Percentiles rank a stretch among this genome's conserved stretches.
These are phyloP conservation scores for Tyria jacobaeae DNA, from an alignment of 2,888 invertebrate species.

Conservation along the genomic window DNA sequence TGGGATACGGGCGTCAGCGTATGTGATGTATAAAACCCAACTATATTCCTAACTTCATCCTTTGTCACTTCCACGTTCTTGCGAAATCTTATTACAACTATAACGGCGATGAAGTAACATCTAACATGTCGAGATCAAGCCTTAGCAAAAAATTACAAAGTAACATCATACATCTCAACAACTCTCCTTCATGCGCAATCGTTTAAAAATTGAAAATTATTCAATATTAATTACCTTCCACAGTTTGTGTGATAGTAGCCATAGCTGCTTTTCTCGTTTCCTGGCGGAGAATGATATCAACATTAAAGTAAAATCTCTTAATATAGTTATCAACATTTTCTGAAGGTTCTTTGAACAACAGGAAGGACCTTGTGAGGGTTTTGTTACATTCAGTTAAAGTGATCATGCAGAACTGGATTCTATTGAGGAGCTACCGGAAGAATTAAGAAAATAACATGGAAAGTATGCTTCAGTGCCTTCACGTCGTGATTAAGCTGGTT, in stretches of 20 bases:
- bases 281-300: constrained; percentile 64
- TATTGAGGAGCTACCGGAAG: constrained; percentile 21
- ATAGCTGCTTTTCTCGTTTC: constrained; percentile 57
- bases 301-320: constrained; percentile 72
- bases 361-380: constrained; percentile 56
- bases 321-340: constrained; percentile 59
- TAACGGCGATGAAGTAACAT: no score
- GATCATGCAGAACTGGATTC: constrained; percentile 65
- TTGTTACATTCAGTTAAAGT: constrained; percentile 47
- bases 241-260: constrained; percentile 68
- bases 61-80: no score
- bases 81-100: no score
- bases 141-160: background rate
- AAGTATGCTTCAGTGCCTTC: constrained; percentile 29
- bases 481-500: constrained; percentile 15
- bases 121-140: no score
- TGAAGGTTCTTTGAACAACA: constrained; percentile 56
- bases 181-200: no score
- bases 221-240: constrained; percentile 56
- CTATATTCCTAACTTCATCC: no score
- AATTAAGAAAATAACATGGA: constrained; percentile 13
- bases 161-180: no score
- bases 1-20: no score
- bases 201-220: constrained; percentile 8
- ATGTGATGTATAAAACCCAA: no score